Base-by-base conservation (phyloP, 1,140 invertebrate species). In the Heliconius eleuchia region DNA sequence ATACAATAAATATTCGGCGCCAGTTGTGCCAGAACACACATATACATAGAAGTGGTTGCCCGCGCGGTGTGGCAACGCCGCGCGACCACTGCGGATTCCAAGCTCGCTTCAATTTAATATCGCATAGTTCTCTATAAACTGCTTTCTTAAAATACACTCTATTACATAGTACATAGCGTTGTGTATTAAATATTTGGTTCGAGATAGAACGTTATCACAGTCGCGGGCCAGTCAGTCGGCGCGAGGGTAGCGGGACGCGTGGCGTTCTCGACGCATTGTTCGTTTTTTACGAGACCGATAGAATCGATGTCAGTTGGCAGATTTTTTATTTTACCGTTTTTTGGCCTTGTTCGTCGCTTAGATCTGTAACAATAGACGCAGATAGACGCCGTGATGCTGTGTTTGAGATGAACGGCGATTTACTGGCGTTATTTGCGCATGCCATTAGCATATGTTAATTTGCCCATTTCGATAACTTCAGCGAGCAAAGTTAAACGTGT, bases 1-100 rank as follows among this genome's bases (percentile, higher is more conserved):
- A 93, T 94, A 94, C 92, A 94, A 94, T 93, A 94, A 94, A 94
- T 94, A 94, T 94, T 93, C 91, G 91, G 91, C 90, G 91, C 92
- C 92, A 93, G 92, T 92, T 92, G 92, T 92, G 88, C 89, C 86
- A 87, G 81, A 83, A 91, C 92, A 93, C 91, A 93, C 92, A 91
- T 94, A 94, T 93, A 94, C 91, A 92, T 93, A 92, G 86, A 82
- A 88, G 86, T 89, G 88, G 84, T 85, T 78, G 88, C 85, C 77
- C 83, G 87, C 86, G 81, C 88, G 88, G 89, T 89, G 85, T 90
- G 92, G 90, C 92, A 94, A 94, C 92, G 86, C 89, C 90, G 92
- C 92, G 66, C 81, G 86, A 82, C 81, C 72, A 55, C 86, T 83
- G 80, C 91, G 85, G 89, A 92, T 91, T 90, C 91, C 91, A 87